These are phyloP conservation scores for Heliopora coerulea DNA, from an alignment of 92 coral and sea anemone genomes.

Conservation along the genomic window DNA sequence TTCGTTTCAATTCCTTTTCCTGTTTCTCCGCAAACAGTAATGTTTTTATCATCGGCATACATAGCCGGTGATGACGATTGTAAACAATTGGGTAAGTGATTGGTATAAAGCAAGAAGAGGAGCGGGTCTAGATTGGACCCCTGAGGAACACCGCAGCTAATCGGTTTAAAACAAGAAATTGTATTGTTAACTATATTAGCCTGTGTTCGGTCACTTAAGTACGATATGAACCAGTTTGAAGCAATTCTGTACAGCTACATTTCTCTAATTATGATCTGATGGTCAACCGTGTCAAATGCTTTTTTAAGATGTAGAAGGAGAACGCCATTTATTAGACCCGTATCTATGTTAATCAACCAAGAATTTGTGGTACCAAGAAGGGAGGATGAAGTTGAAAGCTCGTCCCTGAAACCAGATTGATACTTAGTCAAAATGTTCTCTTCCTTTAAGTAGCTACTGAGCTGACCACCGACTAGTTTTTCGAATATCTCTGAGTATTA, in stretches of 20 bases:
- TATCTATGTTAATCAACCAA: constrained; percentile 7
- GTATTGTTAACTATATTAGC: neutral
- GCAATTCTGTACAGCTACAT: neutral
- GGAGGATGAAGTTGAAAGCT: neutral
- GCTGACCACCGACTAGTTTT: constrained; percentile 1
- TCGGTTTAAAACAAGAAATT: neutral
- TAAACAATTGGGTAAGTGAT: no score
- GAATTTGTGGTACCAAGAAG: neutral
- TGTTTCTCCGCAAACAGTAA: no score
- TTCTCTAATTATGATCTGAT: neutral
- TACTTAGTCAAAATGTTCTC: neutral
- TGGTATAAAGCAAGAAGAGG: neutral
- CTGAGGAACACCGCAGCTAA: constrained; percentile 9
- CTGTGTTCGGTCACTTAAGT: neutral
- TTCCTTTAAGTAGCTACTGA: neutral
- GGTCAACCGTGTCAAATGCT: constrained; percentile 3
- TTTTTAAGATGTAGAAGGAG: neutral
- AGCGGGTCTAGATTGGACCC: neutral
- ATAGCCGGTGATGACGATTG: no score
- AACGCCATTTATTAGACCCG: constrained; percentile 5
- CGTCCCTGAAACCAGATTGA: constrained; percentile 9
- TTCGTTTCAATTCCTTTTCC: no score
- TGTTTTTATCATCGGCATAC: no score
- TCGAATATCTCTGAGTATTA: constrained; percentile 14
- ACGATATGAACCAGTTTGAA: no score